Base-by-base conservation (phyloP, 35 echinoderm and acorn worm genomes). In the Lytechinus pictus region DNA sequence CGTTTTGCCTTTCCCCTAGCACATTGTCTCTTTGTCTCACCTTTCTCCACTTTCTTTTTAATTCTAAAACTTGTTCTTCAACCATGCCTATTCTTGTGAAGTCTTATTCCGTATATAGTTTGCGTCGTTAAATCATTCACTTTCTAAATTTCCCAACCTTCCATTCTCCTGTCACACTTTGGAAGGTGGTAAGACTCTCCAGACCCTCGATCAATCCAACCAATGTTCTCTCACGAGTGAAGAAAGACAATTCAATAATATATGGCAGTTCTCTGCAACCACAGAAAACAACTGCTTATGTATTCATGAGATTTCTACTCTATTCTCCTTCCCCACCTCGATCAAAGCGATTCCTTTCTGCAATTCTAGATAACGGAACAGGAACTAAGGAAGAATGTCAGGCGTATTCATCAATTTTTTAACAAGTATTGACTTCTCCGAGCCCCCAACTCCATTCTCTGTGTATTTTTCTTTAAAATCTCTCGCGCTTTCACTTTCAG, bases 301-400 rank as follows among this genome's bases (percentile, higher is more conserved):
- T 90, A 90, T 90, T 90, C 88, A 90, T 90, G 88, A 90, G 88
- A 90, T 54, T 52, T 90, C 52, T 33, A 44, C 52, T 29, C 29
- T 10, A 90, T 52, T 90, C 52, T 90, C 16, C 52, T 21, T 29
- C 88, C 16, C 14, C 88, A 90, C 52, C 28, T 90, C 88, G 16
- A 52, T 90, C 88, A 90, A 54, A 90, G 88, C 88, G 88, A 90
- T 90, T 90, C 88, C 16, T 90, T 90, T 52, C 88, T 90, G 88
- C 88, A 90, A 90, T 90, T 90, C 88, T 90, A 54, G 44, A 90
- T 90, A 54, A 54, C 29, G 88, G 24, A 52, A 90, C 28, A 90
- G 52, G 52, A 54, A 90, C 88, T 90, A 90, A 54, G 24, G 52
- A 90, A 90, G 29, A 90, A 44, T 54, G 88, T 90, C 88, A 90